Base-by-base conservation (phyloP, 2,113 vertebrate species). In the Takifugu bimaculatus region DNA sequence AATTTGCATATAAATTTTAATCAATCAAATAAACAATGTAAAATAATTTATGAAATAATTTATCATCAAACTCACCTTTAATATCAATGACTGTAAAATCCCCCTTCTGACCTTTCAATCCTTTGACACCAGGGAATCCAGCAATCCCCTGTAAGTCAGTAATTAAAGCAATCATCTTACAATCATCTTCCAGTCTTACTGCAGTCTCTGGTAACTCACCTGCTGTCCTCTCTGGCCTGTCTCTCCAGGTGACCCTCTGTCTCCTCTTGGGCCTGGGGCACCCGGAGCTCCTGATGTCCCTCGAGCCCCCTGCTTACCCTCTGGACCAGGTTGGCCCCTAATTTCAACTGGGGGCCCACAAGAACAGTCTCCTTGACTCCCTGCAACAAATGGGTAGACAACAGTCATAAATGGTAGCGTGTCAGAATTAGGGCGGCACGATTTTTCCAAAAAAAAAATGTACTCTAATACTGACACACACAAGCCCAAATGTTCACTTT, bases 61-160 rank as follows among this genome's bases (percentile, higher is more conserved):
- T 15, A 49, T 1, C 9, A 2, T 35, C 13, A 6, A 58, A 69
- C 65, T 77, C 49, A 88, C 91, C 91, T 82, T 77, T 81, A 2
- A 61, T 57, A 20, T 82, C 63, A 43, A 72, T 54, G 52, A 77
- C n/a, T 10, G 3, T 80, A 0, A 89, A 59, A 12, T 91, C 87
- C 7, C 96, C 95, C 68, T 96, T 96, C 57, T 90, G 80, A 71
- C 96, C 96, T 87, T 96, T 98, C 2, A 28, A 26, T 11, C 96
- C 96, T 69, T 56, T 77, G 45, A 66, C 9, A 49, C 96, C 95
- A 20, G 65, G 83, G 63, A 85, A 85, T 14, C 95, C 95, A 43
- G 54, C 12, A 1, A 26, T 66, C 60, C 94, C 95, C 96, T 99
- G 58, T 2, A 73, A 65, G 32, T 6, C 44, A 57, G 32, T 3